Evolutionary conservation across 2,888 invertebrate genomes (phyloP), one percentile per base, ranked within the genome.

Genomic region (Tipula confusa): DNA sequence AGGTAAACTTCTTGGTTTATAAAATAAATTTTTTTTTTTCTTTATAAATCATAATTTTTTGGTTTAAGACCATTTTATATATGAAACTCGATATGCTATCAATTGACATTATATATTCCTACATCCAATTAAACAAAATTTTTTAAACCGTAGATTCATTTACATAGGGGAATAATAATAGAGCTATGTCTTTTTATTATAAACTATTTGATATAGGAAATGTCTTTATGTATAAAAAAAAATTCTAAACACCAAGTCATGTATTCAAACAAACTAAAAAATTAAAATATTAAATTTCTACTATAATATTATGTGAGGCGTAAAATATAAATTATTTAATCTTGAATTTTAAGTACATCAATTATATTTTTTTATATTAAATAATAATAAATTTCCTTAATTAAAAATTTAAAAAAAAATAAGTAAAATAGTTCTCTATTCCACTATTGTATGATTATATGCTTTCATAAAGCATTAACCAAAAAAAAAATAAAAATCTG

Each of bases 371-470:
- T 64, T 64, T 64, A 0, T 64, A 64, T 64, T 64, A 64, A 64
- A 64, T 64, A 24, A 64, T 64, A 64, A 64, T 64, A 64, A 64
- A 64, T 64, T 64, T 64, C 64, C 64, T 64, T 64, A 64, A 64
- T 64, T 64, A 64, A 64, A 38, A 64, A 24, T 64, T 64, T 64
- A 64, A 64, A 64, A 64, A 24, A 2, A 43, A n/a, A 43, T 43
- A 43, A 5, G 3, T 31, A 31, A 5, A 31, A 31, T n/a, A n/a
- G 11, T 24, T 64, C 64, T 64, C 64, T 64, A 64, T 64, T 64
- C 64, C 13, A 64, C 64, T 64, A 64, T 24, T 64, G 13, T 64
- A 15, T 43, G 43, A n/a, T 43, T 43, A 33, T 33, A 64, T 64
- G 64, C 64, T 64, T 64, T 24, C 64, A 24, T 24, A 11, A 64